Conservation (phyloP, 2,797 vertebrate genomes). For the Gila robusta region DNA sequence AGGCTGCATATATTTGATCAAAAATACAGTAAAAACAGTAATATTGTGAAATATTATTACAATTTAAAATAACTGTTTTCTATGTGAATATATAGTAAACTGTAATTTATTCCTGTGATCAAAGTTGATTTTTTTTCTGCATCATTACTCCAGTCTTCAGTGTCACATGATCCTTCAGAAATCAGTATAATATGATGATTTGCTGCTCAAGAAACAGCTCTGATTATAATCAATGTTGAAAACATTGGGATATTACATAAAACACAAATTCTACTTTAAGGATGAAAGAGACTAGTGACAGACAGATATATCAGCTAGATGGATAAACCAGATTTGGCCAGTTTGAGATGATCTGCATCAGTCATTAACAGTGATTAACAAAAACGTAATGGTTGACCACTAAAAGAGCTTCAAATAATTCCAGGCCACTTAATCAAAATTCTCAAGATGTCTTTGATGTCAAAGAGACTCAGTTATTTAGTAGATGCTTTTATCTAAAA, state of each 20-base stretch:
- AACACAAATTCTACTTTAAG: not conserved
- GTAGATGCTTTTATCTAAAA: not conserved
- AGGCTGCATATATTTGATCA: not conserved
- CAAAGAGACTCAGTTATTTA: not conserved
- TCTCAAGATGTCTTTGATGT: not conserved
- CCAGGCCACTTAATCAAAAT: not conserved
- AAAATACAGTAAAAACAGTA: not conserved
- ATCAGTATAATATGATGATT: not conserved
- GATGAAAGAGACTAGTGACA: not conserved
- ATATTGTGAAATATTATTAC: not conserved
- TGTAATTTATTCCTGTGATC: not conserved
- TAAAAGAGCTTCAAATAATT: not conserved
- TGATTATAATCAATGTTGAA: not conserved
- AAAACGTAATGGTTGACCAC: not conserved
- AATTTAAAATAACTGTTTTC: not conserved
- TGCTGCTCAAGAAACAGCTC: not conserved
- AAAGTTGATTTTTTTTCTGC: not conserved
- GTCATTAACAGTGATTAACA: not conserved
- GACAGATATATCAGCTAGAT: not conserved
- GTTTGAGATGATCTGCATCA: not conserved
- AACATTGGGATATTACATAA: not conserved
- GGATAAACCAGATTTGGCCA: constrained; percentile 3
- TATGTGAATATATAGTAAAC: not conserved
- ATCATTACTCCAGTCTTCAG: not conserved
- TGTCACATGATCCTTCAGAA: not conserved